A percentile compares a stretch with the other conserved stretches of the same genome.
Evolutionary conservation across 1,140 invertebrate species (phyloP).

Genomic region (Tetragnatha versicolor): DNA sequence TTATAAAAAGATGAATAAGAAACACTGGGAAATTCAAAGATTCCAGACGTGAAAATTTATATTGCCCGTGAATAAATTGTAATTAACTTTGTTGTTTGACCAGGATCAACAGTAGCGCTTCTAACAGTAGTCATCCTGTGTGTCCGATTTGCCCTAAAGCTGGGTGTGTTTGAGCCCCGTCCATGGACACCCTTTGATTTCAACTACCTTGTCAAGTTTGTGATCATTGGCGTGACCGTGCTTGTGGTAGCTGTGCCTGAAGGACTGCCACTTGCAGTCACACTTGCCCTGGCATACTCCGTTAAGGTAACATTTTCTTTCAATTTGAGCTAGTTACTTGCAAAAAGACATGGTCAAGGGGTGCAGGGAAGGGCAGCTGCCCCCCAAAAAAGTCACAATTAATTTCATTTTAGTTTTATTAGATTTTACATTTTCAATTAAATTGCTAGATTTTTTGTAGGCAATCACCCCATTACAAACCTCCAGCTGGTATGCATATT

Average conservation of each 20-base stretch:
- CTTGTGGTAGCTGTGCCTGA: slow-evolving; percentile 98
- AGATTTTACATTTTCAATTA: background rate
- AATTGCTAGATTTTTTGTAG: background rate
- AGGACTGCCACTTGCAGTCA: slow-evolving; percentile 96
- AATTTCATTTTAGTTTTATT: background rate
- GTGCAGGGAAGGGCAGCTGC: no score
- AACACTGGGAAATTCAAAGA: no score
- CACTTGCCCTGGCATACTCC: slow-evolving; percentile 96
- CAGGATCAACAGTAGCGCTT: slow-evolving; percentile 93
- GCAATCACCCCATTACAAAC: no score
- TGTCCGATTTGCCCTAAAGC: slow-evolving; percentile 90
- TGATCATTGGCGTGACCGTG: slow-evolving; percentile 99
- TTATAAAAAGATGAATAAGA: no score
- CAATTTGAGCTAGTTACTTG: background rate
- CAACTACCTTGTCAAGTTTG: slow-evolving; percentile 90
- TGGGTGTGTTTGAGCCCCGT: slow-evolving; percentile 80
- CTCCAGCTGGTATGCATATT: no score
- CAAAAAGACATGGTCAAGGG: background rate
- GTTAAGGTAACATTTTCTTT: slow-evolving; percentile 73
- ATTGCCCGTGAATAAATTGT: no score
- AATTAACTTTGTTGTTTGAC: no score
- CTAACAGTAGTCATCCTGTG: slow-evolving; percentile 95
- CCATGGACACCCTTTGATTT: slow-evolving; percentile 81
- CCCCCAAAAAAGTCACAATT: background rate
- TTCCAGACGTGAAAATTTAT: no score